phyloP scores from a whole-genome alignment of 2,797 vertebrate genomes.

The Darevskia mixta region DNA sequence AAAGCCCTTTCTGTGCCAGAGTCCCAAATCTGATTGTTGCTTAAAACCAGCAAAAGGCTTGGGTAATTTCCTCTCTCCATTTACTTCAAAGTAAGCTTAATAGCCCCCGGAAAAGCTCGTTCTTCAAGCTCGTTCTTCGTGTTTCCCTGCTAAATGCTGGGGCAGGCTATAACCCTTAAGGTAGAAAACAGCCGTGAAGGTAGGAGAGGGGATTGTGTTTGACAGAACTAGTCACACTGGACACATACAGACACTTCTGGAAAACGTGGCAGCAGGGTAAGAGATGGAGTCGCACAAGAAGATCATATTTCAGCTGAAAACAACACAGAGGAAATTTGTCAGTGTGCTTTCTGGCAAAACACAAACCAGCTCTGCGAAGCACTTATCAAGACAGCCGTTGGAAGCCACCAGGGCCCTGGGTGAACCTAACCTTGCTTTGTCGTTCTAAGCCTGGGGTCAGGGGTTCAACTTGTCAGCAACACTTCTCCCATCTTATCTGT shows the following conservation, averaged over 20 bases:
- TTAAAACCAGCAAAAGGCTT: neutral
- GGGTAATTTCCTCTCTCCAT: too few species aligned
- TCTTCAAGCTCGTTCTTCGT: rapidly evolving
- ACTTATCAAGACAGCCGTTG: neutral
- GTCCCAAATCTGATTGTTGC: neutral
- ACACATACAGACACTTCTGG: neutral
- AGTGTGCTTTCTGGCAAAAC: neutral
- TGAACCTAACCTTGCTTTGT: neutral
- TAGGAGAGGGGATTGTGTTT: neutral
- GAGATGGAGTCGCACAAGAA: neutral
- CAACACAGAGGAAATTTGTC: neutral
- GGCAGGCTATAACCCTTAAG: neutral
- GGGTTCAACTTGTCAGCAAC: neutral
- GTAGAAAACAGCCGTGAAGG: neutral
- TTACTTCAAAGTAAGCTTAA: neutral
- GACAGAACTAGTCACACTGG: neutral
- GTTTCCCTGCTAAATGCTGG: rapidly evolving
- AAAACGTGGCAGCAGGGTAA: neutral
- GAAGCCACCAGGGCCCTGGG: neutral
- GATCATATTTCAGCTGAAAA: conserved; percentile 33
- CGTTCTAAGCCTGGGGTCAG: neutral
- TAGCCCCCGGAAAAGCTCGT: neutral
- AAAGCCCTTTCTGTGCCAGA: neutral
- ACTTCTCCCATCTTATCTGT: neutral
- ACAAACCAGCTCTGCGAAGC: conserved; percentile 1